Conservation (phyloP, 1,140 invertebrate genomes). For the Procambarus clarkii region DNA sequence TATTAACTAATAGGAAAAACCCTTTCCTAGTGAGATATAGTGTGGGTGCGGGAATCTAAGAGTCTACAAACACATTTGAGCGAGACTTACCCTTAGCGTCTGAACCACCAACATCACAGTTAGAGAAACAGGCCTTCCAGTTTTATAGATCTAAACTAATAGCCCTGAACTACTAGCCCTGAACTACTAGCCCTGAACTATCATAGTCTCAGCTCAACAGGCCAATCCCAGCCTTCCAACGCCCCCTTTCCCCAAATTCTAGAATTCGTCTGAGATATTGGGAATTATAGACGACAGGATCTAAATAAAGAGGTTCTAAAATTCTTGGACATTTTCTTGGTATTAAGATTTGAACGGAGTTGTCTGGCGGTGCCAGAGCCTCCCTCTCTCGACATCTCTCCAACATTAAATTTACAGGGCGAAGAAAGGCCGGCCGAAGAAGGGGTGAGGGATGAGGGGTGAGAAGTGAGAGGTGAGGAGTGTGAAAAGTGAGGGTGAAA, state of each 20-base stretch:
- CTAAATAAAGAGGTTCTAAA: slow-evolving; percentile 21
- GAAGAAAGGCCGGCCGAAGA: neutral
- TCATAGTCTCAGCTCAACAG: neutral
- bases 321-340: slow-evolving; percentile 38
- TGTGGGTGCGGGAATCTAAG: too few relatives aligned
- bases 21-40: too few relatives aligned
- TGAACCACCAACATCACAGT: too few relatives aligned
- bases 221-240: neutral
- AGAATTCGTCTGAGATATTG: neutral
- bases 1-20: too few relatives aligned
- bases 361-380: neutral
- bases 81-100: too few relatives aligned
- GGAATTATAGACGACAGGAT: slow-evolving; percentile 15
- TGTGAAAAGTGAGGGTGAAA: neutral
- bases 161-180: too few relatives aligned
- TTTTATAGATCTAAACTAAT: too few relatives aligned
- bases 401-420: slow-evolving; percentile 1
- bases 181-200: too few relatives aligned
- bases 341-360: slow-evolving; percentile 14
- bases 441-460: neutral
- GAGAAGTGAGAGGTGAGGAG: neutral
- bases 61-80: too few relatives aligned
- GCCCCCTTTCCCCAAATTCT: neutral
- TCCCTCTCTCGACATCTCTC: slow-evolving; percentile 18
- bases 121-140: too few relatives aligned